Evolutionary conservation across 2,113 vertebrate genomes (phyloP).

Genomic region (Hirundichthys speculiger): DNA sequence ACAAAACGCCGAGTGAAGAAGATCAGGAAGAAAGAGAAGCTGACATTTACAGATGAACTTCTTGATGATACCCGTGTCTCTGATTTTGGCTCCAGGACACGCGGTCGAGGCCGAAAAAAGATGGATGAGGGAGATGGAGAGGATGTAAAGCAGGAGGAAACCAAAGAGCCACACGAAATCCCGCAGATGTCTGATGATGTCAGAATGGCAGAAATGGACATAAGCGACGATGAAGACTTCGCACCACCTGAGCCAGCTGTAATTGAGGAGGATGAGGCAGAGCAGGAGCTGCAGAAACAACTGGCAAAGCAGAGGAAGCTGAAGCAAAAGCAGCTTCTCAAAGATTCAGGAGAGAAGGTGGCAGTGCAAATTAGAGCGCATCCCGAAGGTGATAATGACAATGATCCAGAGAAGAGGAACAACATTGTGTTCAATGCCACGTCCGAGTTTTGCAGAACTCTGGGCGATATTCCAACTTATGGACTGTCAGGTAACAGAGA

Average conservation of each 20-base stretch:
- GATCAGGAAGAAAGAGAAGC: slow-evolving; percentile 87
- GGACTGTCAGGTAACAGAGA: slow-evolving; percentile 91
- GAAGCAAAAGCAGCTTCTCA: slow-evolving; percentile 84
- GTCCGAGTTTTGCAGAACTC: slow-evolving; percentile 91
- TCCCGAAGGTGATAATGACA: slow-evolving; percentile 34
- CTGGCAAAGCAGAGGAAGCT: slow-evolving; percentile 90
- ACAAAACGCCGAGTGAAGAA: slow-evolving; percentile 87
- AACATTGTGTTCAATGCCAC: slow-evolving; percentile 92
- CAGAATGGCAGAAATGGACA: slow-evolving; percentile 89
- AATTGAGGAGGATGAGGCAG: slow-evolving; percentile 89
- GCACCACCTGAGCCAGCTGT: slow-evolving; percentile 55
- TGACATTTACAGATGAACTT: slow-evolving; percentile 56
- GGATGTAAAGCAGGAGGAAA: slow-evolving; percentile 12
- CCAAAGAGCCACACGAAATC: background rate
- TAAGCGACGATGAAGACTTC: slow-evolving; percentile 85
- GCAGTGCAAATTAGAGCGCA: slow-evolving; percentile 58
- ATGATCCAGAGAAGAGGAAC: slow-evolving; percentile 84
- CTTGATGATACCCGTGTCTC: slow-evolving; percentile 76
- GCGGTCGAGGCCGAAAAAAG: slow-evolving; percentile 79
- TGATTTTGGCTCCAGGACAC: slow-evolving; percentile 89
- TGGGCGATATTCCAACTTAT: slow-evolving; percentile 93
- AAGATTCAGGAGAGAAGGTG: slow-evolving; percentile 86
- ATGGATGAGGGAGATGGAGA: slow-evolving; percentile 13
- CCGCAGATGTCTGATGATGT: slow-evolving; percentile 82
- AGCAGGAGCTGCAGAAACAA: slow-evolving; percentile 90